Conservation (phyloP, 2,888 invertebrate species). For the Apamea crenata region DNA sequence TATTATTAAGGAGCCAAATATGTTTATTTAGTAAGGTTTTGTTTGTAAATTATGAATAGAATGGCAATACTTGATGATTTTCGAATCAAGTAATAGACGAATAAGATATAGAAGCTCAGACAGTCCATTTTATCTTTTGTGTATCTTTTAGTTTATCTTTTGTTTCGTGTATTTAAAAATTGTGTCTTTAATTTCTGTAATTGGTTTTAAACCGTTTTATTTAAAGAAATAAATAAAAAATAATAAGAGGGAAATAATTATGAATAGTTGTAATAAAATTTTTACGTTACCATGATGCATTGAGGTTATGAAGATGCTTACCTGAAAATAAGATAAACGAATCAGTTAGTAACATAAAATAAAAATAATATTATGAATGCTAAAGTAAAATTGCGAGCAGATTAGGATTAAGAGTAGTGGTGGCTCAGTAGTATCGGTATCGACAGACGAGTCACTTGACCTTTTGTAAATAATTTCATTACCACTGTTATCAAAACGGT, state of each 20-base stretch:
- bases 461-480: too few species aligned
- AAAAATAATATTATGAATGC: background rate
- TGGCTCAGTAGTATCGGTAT: too few species aligned
- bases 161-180: too few species aligned
- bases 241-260: too few species aligned
- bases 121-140: background rate
- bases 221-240: too few species aligned
- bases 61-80: background rate
- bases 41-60: slow-evolving; percentile 1
- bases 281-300: slow-evolving; percentile 36
- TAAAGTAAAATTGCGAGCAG: background rate
- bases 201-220: too few species aligned
- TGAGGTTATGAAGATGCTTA: slow-evolving; percentile 22
- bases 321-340: slow-evolving; percentile 38
- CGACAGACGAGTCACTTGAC: too few species aligned
- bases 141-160: too few species aligned
- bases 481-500: too few species aligned
- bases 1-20: slow-evolving; percentile 26
- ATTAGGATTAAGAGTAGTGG: too few species aligned
- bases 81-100: background rate
- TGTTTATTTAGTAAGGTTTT: background rate
- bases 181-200: too few species aligned
- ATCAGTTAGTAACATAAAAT: background rate
- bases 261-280: background rate
- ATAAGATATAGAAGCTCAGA: background rate